Percentiles rank a stretch among this genome's conserved stretches.
Conservation (phyloP, 53 echinoderm and acorn worm species). For the Stichopus horrens region DNA sequence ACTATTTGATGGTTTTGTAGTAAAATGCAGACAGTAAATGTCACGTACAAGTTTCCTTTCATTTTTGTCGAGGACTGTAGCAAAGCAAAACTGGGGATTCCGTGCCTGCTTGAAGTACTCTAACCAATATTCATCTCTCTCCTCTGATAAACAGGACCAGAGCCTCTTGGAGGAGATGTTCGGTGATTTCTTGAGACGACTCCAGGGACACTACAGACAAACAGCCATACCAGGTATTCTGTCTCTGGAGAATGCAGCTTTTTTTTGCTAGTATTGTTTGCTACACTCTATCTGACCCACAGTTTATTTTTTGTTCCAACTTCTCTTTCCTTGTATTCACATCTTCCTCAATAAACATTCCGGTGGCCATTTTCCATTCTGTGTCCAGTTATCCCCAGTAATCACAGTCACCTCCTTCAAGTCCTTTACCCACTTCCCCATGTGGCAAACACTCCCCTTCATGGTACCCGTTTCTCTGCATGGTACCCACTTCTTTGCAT, state of each 20-base stretch:
- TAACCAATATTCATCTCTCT: not conserved
- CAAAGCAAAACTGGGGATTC: no score
- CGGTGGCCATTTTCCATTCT: not conserved
- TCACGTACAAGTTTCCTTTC: no score
- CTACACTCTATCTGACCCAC: not conserved
- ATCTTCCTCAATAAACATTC: not conserved
- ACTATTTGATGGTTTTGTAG: no score
- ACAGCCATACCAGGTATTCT: conserved; percentile 47
- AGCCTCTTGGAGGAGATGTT: conserved; percentile 59
- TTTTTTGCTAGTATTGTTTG: not conserved
- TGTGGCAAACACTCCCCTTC: no score
- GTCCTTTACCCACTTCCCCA: no score
- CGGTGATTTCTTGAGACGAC: conserved; percentile 70
- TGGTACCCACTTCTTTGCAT: no score
- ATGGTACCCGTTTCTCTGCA: no score
- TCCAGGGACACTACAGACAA: conserved; percentile 64
- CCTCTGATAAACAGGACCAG: conserved; percentile 66
- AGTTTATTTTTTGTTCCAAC: no score
- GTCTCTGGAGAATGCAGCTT: not conserved
- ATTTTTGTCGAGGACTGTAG: no score
- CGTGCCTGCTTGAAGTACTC: no score
- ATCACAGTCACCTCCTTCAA: no score
- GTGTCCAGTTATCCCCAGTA: not conserved
- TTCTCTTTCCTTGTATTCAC: not conserved
- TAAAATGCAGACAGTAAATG: no score